Conservation (phyloP, 2,888 invertebrate species). For the Trichogramma evanescens region DNA sequence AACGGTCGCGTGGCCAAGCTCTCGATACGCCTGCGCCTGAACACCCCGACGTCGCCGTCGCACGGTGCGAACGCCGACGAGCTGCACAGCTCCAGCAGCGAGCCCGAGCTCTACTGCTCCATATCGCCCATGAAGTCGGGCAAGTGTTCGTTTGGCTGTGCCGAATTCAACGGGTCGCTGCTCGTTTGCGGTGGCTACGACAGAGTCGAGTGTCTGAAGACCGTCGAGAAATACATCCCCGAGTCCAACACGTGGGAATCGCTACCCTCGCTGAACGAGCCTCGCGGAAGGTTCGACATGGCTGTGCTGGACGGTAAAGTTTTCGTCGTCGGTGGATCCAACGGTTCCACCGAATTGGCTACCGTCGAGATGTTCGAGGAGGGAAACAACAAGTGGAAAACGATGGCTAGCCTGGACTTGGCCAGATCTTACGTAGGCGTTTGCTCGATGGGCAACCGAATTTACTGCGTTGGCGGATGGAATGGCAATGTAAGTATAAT, state of each 20-base stretch:
- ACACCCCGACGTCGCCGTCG: conserved; percentile 39
- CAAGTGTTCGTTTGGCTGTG: conserved; percentile 71
- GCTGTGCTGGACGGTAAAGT: conserved; percentile 62
- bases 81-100: conserved; percentile 43
- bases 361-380: conserved; percentile 60
- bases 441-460: conserved; percentile 56
- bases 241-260: conserved; percentile 62
- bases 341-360: conserved; percentile 74
- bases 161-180: conserved; percentile 62
- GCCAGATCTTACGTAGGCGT: conserved; percentile 52
- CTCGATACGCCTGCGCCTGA: conserved; percentile 55
- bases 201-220: conserved; percentile 71
- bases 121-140: conserved; percentile 59
- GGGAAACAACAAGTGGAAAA: conserved; percentile 47
- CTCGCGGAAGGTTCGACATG: conserved; percentile 73
- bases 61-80: conserved; percentile 24
- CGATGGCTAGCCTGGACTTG: conserved; percentile 45
- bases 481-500: conserved; percentile 52
- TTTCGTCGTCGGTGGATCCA: conserved; percentile 77
- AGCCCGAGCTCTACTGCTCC: conserved; percentile 55
- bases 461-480: conserved; percentile 78
- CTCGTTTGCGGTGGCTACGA: conserved; percentile 81
- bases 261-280: conserved; percentile 64
- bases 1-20: conserved; percentile 58
- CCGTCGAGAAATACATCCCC: conserved; percentile 69